Conservation (phyloP, 2,113 vertebrate genomes). For the Oriolus oriolus region DNA sequence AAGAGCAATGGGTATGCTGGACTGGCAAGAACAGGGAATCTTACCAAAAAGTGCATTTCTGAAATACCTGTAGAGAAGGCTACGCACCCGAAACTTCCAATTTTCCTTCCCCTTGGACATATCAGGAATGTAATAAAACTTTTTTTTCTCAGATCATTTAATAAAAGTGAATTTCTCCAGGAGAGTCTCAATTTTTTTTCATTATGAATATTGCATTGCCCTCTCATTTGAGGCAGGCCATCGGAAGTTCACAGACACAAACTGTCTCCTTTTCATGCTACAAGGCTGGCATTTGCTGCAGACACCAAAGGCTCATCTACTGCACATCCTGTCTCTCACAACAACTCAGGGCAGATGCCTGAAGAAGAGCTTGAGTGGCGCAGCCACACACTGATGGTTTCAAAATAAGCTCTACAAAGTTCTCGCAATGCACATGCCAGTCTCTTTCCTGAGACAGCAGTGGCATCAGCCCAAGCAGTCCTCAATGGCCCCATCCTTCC, state of each 20-base stretch:
- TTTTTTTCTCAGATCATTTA: background rate
- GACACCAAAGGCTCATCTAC: background rate
- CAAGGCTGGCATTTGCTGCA: background rate
- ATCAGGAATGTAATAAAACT: background rate
- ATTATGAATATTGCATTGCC: background rate
- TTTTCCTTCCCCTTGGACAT: background rate
- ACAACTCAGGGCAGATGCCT: background rate
- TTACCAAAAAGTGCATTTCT: background rate
- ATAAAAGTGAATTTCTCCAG: background rate
- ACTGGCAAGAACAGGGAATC: background rate
- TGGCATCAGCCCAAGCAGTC: background rate
- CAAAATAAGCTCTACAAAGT: background rate
- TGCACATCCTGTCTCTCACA: background rate
- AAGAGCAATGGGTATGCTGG: background rate
- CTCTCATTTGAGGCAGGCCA: background rate
- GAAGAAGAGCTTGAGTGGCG: background rate
- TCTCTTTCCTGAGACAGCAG: background rate
- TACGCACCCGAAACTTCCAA: background rate
- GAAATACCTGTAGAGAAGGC: background rate
- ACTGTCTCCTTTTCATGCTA: background rate
- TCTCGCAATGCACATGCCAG: rapidly evolving
- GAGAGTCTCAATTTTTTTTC: background rate
- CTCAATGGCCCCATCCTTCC: background rate
- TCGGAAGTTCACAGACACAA: background rate
- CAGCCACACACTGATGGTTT: background rate